A percentile compares a stretch with the other conserved stretches of the same genome.
Evolutionary conservation across 2,888 invertebrate genomes (phyloP).

Genomic region (Hedya salicella): DNA sequence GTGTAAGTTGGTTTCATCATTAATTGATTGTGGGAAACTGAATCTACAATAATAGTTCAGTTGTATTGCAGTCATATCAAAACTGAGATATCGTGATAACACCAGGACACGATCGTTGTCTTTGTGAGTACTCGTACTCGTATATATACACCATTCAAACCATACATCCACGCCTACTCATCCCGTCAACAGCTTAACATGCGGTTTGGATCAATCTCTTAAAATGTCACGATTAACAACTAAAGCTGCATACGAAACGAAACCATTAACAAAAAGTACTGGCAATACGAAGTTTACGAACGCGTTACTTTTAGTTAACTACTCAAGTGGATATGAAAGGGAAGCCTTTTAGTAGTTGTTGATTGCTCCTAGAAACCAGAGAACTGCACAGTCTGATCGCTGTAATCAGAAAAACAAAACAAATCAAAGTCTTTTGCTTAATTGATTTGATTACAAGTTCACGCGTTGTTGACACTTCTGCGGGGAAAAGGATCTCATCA

Average conservation of each 20-base stretch:
- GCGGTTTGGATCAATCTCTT: constrained; percentile 23
- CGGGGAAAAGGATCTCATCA: constrained; percentile 58
- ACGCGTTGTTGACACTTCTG: constrained; percentile 49
- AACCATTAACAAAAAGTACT: too few species aligned
- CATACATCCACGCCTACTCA: constrained; percentile 15
- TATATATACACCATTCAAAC: background rate
- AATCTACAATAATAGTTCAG: too few species aligned
- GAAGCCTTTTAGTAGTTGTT: background rate
- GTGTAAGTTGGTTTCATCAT: too few species aligned
- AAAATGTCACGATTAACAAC: background rate
- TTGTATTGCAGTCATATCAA: too few species aligned
- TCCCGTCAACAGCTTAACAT: constrained; percentile 21
- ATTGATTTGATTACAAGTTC: constrained; percentile 11
- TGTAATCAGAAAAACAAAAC: constrained; percentile 6
- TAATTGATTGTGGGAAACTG: too few species aligned
- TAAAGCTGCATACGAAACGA: too few species aligned
- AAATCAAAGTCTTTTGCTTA: too few species aligned
- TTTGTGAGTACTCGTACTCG: background rate
- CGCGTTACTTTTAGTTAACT: too few species aligned
- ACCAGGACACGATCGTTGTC: background rate
- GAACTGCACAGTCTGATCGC: background rate
- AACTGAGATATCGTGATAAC: background rate
- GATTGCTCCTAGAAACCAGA: background rate
- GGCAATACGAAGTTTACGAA: too few species aligned
- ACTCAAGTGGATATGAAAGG: too few species aligned